These are phyloP conservation scores for Acipenser transmontanus DNA, from an alignment of 2,797 vertebrate genomes.

Conservation along the genomic window DNA sequence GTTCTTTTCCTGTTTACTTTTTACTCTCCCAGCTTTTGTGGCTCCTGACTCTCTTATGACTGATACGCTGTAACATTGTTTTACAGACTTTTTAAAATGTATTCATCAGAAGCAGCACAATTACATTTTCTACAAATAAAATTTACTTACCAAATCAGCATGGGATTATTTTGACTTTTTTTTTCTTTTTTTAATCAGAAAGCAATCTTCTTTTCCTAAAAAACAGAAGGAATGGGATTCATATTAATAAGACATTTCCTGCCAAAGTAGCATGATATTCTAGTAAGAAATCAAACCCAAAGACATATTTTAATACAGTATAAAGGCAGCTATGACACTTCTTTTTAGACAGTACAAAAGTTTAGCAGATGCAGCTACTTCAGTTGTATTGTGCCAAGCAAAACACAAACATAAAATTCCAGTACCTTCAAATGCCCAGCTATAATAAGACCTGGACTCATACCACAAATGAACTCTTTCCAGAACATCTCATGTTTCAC, in stretches of 20 bases:
- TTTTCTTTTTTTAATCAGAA: constrained; percentile 30
- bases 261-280: too few relatives aligned
- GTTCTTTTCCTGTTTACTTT: too few relatives aligned
- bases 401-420: constrained; percentile 34
- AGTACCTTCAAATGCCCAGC: constrained; percentile 16
- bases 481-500: too few relatives aligned
- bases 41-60: too few relatives aligned
- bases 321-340: neutral
- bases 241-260: constrained; percentile 4
- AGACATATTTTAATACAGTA: too few relatives aligned
- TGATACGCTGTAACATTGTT: too few relatives aligned
- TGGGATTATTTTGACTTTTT: constrained; percentile 35
- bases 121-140: neutral
- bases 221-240: constrained; percentile 42
- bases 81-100: too few relatives aligned
- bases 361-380: neutral
- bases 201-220: constrained; percentile 54
- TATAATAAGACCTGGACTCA: neutral
- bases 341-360: neutral
- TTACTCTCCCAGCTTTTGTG: too few relatives aligned
- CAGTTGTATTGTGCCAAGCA: constrained; percentile 25
- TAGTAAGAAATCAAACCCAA: constrained; percentile 19
- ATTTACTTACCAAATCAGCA: constrained; percentile 59
- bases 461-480: neutral
- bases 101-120: too few relatives aligned